These are phyloP conservation scores for Prunella fulvescens DNA, from an alignment of 2,113 vertebrate genomes.

Conservation along the genomic window DNA sequence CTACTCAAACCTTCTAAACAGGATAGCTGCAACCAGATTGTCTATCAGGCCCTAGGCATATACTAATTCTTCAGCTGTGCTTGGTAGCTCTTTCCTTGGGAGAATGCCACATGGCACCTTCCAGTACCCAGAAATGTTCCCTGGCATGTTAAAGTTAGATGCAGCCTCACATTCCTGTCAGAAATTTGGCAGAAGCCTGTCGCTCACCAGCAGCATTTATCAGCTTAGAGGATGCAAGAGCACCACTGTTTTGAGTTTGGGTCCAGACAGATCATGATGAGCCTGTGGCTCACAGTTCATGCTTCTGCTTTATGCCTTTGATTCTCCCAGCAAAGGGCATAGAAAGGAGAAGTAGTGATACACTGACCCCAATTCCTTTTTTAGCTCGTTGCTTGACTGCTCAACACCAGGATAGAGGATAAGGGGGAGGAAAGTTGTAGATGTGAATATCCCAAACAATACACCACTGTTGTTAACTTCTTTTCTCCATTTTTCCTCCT, in stretches of 20 bases:
- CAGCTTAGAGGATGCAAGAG: not conserved
- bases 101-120: constrained; percentile 1
- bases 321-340: not conserved
- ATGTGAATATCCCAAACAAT: not conserved
- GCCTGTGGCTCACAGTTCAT: not conserved
- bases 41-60: not conserved
- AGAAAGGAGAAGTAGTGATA: not conserved
- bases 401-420: not conserved
- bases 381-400: not conserved
- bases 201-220: not conserved
- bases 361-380: not conserved
- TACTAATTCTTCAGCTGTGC: not conserved
- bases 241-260: not conserved
- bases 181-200: not conserved
- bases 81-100: not conserved
- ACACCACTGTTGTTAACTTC: not conserved
- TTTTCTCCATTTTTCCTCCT: not conserved
- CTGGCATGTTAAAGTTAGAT: not conserved
- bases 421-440: not conserved
- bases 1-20: not conserved
- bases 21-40: not conserved
- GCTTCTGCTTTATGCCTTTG: not conserved
- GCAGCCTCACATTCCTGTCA: not conserved
- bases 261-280: not conserved
- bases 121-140: not conserved